Evolutionary conservation across 2,113 vertebrate genomes (phyloP), one percentile per base, ranked within the genome.

Genomic region (Sturnira hondurensis): DNA sequence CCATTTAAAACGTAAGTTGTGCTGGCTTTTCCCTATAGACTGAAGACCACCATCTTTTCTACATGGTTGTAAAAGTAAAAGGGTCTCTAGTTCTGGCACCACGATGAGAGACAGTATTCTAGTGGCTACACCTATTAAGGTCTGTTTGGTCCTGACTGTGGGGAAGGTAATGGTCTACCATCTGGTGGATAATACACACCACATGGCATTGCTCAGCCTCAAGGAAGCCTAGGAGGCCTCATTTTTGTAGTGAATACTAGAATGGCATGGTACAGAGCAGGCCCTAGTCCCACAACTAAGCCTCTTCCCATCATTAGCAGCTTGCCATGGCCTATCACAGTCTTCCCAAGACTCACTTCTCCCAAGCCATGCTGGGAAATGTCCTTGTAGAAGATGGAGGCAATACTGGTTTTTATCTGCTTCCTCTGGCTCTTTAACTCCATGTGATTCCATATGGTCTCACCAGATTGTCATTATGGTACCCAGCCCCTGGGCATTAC

Each of bases 41-140:
- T 2, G 10, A 82, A 80, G 86, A 95, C 54, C 54, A 76, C 52
- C 71, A 52, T 96, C 86, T 92, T 93, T 93, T 77, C 84, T 73
- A 63, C 77, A 58, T 50, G 31, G 52, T 93, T 88, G 91, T 67
- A 85, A 81, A 93, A 52, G 52, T 43, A 84, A 95, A 73, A 89
- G 87, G 56, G 50, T 84, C 80, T 93, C 63, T 20, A 74, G 45
- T 76, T 78, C 80, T 61, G 83, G 77, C 82, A 63, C 82, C 82
- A 47, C 81, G 90, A 3, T 6, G 73, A 83, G 50, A 93, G 86
- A 92, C 73, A 91, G 47, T 93, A 87, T 73, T 91, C 78, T 81
- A 31, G 65, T 38, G 41, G 68, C 76, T 90, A 5, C 68, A 65
- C 54, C 90, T 77, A 56, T 96, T 87, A 86, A 86, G 61, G n/a